phyloP scores from a whole-genome alignment of 2,888 invertebrate species.

The Tinea semifulvella region DNA sequence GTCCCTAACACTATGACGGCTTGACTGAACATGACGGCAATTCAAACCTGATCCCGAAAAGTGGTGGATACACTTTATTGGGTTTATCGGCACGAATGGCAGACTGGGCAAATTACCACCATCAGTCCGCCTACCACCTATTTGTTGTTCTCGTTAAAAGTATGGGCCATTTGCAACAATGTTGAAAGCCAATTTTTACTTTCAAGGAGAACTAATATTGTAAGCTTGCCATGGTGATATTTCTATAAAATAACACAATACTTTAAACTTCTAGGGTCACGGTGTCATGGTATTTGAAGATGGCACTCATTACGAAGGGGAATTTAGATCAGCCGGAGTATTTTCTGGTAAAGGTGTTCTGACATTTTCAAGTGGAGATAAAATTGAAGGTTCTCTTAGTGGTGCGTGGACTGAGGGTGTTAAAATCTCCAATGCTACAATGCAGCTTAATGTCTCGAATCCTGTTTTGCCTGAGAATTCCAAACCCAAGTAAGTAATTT shows the following conservation, averaged over 20 bases:
- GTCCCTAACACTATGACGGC: too few relatives aligned
- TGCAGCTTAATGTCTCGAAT: slow-evolving; percentile 71
- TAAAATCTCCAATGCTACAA: slow-evolving; percentile 76
- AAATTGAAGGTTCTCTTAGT: slow-evolving; percentile 75
- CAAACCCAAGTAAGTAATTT: slow-evolving; percentile 63
- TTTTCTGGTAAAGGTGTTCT: slow-evolving; percentile 84
- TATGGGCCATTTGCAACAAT: too few relatives aligned
- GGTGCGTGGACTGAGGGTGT: slow-evolving; percentile 83
- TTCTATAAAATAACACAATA: neutral
- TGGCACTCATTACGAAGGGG: slow-evolving; percentile 89
- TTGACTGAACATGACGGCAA: too few relatives aligned
- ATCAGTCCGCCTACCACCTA: too few relatives aligned
- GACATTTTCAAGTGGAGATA: slow-evolving; percentile 81
- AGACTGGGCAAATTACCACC: too few relatives aligned
- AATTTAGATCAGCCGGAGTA: slow-evolving; percentile 80
- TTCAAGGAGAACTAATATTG: too few relatives aligned
- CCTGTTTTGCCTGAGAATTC: slow-evolving; percentile 62
- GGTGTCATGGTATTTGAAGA: slow-evolving; percentile 91
- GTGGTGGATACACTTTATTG: too few relatives aligned
- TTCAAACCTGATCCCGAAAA: too few relatives aligned
- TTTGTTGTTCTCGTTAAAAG: too few relatives aligned
- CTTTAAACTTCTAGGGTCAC: slow-evolving; percentile 70
- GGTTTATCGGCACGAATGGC: too few relatives aligned
- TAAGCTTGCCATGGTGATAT: too few relatives aligned
- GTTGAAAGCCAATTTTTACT: too few relatives aligned